phyloP scores from a whole-genome alignment of 2,797 vertebrate species.

The Cynopterus sphinx region DNA sequence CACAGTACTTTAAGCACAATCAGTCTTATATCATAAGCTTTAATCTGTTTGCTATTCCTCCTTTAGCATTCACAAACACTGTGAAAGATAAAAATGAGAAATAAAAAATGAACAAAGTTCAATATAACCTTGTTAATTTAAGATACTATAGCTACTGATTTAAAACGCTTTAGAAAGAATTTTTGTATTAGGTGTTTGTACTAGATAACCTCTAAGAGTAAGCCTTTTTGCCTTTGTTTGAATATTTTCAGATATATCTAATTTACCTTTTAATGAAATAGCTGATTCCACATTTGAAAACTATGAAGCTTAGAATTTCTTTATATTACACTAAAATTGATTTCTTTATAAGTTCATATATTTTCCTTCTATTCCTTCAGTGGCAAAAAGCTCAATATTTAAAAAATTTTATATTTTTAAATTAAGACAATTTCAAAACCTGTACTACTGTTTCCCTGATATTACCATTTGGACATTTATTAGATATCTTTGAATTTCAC shows the following conservation, averaged over 20 bases:
- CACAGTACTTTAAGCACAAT: not conserved
- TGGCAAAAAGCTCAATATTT: not conserved
- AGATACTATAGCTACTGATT: not conserved
- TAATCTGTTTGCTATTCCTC: not conserved
- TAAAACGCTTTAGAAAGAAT: not conserved
- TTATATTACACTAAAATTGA: not conserved
- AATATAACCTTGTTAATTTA: not conserved
- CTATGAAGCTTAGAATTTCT: not conserved
- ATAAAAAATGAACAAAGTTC: not conserved
- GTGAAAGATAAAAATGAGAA: not conserved
- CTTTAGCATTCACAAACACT: not conserved
- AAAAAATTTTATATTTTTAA: not conserved
- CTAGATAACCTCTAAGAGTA: not conserved
- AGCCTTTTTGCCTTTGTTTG: not conserved
- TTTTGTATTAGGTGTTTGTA: not conserved
- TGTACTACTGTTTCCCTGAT: not conserved
- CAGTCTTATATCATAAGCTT: not conserved
- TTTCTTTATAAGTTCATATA: not conserved
- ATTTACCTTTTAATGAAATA: not conserved
- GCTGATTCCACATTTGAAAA: not conserved
- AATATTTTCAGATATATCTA: not conserved
- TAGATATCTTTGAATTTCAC: not conserved
- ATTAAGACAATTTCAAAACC: not conserved
- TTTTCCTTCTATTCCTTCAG: not conserved
- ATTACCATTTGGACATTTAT: not conserved